phyloP scores from a whole-genome alignment of 1,140 invertebrate species.

The Asbolus verrucosus region DNA sequence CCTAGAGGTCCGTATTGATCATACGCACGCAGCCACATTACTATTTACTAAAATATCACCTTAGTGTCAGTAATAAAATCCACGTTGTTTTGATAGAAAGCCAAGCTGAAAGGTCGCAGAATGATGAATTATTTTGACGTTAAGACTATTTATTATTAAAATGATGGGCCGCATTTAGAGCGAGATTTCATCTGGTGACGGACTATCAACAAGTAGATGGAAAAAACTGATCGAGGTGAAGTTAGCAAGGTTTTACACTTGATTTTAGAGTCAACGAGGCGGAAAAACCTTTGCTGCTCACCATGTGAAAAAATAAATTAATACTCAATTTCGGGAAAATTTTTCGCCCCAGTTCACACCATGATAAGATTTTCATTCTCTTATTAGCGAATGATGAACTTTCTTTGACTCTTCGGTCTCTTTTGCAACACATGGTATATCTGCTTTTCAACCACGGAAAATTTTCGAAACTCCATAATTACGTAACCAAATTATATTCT shows the following conservation, averaged over 20 bases:
- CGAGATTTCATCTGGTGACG: conserved; percentile 3
- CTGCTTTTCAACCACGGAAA: no score
- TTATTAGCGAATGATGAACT: no score
- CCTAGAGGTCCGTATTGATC: conserved; percentile 39
- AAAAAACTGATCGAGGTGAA: conserved; percentile 17
- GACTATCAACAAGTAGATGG: conserved; percentile 27
- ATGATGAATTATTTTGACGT: no score
- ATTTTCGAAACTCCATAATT: no score
- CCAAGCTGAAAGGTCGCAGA: not conserved
- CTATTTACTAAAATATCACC: conserved; percentile 38
- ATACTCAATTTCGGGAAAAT: no score
- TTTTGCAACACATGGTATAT: no score
- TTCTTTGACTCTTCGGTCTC: no score
- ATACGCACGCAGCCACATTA: conserved; percentile 38
- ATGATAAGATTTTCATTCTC: no score
- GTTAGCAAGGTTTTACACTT: conserved; percentile 9
- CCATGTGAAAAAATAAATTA: conserved; percentile 31
- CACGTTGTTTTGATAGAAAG: conserved; percentile 4
- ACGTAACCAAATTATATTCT: no score
- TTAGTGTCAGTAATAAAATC: conserved; percentile 29
- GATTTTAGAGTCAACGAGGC: conserved; percentile 6
- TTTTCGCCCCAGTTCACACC: no score
- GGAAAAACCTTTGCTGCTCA: conserved; percentile 16
- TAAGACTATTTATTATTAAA: not conserved
- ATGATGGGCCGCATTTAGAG: not conserved